These are phyloP conservation scores for Semnornis frantzii DNA, from an alignment of 2,113 vertebrate genomes.

Conservation along the genomic window DNA sequence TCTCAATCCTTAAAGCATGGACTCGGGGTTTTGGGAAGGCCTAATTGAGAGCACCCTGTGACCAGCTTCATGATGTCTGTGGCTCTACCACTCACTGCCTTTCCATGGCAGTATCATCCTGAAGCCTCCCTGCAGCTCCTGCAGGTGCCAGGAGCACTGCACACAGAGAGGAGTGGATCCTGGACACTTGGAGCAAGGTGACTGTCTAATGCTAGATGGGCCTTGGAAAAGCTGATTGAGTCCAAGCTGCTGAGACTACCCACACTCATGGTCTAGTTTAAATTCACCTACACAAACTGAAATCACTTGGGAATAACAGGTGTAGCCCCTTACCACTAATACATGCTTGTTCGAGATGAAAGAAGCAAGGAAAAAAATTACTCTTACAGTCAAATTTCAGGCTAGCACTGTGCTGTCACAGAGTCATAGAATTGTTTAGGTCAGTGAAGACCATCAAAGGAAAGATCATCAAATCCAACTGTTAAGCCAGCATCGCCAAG, in stretches of 20 bases:
- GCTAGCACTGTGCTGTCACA: neutral
- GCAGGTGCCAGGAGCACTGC: neutral
- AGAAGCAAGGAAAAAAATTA: neutral
- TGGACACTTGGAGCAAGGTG: neutral
- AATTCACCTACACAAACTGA: neutral
- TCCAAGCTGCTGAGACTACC: neutral
- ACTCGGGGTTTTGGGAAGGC: neutral
- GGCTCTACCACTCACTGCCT: neutral
- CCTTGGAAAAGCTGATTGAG: neutral
- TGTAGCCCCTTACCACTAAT: neutral
- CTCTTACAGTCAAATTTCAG: neutral
- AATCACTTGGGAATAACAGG: neutral
- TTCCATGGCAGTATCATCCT: neutral
- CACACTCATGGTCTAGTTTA: neutral
- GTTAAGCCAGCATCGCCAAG: too few species aligned
- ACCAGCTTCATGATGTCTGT: neutral
- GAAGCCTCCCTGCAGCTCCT: neutral
- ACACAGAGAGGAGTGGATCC: neutral
- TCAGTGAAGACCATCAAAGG: too few species aligned
- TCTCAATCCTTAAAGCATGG: neutral
- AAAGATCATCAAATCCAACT: too few species aligned
- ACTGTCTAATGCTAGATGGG: neutral
- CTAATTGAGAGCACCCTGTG: neutral
- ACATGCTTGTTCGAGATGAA: neutral
- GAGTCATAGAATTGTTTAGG: too few species aligned